Percentiles rank a stretch among this genome's conserved stretches.
Evolutionary conservation across 2,888 invertebrate genomes (phyloP).

Genomic region (Theodoxus fluviatilis): DNA sequence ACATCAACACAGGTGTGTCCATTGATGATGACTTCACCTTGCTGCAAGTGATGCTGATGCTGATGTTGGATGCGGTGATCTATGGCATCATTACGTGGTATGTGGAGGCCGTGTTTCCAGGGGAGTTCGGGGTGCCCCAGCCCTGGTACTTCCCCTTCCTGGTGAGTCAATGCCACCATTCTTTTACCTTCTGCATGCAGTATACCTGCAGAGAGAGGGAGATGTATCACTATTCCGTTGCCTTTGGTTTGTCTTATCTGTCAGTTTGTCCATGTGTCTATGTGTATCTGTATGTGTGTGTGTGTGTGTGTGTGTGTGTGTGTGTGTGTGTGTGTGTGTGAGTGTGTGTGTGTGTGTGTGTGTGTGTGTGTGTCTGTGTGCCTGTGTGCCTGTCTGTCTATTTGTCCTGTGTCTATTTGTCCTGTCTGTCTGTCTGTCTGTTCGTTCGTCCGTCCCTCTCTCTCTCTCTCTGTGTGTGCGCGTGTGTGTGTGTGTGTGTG

Average conservation of each 20-base stretch:
- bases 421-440: no score
- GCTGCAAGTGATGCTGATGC: conserved; percentile 73
- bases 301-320: background rate
- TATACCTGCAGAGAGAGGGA: no score
- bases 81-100: conserved; percentile 83
- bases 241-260: no score
- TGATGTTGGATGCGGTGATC: conserved; percentile 75
- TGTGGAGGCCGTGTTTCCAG: conserved; percentile 85
- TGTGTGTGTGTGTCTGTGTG: background rate
- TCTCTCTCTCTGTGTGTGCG: no score
- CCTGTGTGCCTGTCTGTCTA: no score
- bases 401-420: no score
- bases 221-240: no score
- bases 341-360: background rate
- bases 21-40: conserved; percentile 76
- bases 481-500: no score
- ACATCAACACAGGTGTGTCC: conserved; percentile 68
- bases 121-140: conserved; percentile 82
- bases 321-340: background rate
- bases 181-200: no score
- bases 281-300: background rate
- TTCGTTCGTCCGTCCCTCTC: no score
- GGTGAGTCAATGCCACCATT: conserved; percentile 71
- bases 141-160: conserved; percentile 82
- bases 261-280: background rate